phyloP scores from a whole-genome alignment of 2,888 invertebrate genomes.

The Cheilosia variabilis region DNA sequence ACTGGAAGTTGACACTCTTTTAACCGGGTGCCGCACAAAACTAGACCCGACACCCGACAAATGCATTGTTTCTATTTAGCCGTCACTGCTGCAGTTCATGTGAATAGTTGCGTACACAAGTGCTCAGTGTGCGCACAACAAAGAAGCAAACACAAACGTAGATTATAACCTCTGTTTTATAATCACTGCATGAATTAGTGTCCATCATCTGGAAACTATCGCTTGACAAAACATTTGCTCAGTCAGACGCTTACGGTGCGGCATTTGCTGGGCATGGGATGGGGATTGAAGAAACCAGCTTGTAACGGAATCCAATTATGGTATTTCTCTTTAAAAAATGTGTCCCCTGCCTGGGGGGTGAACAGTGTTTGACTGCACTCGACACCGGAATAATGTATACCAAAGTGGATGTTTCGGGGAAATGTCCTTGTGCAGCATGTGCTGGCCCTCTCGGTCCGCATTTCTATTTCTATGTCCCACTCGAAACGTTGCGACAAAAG shows the following conservation, averaged over 20 bases:
- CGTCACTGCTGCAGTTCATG: not conserved
- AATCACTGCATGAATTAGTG: conserved; percentile 60
- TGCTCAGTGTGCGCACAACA: not conserved
- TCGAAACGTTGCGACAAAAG: conserved; percentile 60
- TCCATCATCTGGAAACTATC: conserved; percentile 42
- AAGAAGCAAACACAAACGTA: conserved; percentile 24
- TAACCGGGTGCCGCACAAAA: not conserved
- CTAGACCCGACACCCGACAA: conserved; percentile 5
- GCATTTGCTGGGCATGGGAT: not conserved
- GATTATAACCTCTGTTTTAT: conserved; percentile 40
- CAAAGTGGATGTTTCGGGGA: not conserved
- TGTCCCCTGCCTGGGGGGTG: not conserved
- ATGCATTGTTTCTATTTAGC: conserved; percentile 16
- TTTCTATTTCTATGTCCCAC: conserved; percentile 10
- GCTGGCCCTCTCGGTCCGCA: conserved; percentile 16
- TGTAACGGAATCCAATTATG: conserved; percentile 58
- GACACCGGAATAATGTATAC: conserved; percentile 9
- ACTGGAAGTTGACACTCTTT: conserved; percentile 48
- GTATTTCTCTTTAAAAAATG: not conserved
- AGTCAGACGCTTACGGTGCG: conserved; percentile 32
- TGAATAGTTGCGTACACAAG: not conserved
- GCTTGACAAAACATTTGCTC: conserved; percentile 35
- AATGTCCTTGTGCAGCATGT: conserved; percentile 19
- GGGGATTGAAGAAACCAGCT: conserved; percentile 20
- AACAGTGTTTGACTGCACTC: conserved; percentile 26